These are phyloP conservation scores for Malurus splendens DNA, from an alignment of 2,797 vertebrate species.

Conservation along the genomic window DNA sequence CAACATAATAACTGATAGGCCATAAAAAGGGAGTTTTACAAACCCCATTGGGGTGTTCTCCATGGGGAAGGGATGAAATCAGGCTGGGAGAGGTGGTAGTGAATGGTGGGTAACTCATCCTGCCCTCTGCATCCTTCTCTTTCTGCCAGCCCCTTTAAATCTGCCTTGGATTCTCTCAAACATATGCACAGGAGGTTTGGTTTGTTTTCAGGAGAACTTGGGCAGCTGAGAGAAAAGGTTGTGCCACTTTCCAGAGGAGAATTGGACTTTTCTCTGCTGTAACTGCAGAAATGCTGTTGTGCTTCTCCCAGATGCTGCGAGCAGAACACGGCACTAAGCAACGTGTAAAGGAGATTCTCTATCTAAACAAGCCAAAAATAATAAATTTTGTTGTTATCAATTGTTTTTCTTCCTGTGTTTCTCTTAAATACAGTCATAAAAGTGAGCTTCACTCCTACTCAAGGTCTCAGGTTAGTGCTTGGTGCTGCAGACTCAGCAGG, in stretches of 20 bases:
- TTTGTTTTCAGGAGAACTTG: neutral
- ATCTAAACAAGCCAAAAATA: neutral
- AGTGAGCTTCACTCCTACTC: neutral
- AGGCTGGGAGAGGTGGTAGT: neutral
- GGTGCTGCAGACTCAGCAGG: neutral
- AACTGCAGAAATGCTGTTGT: neutral
- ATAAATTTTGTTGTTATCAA: neutral
- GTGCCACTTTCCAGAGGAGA: neutral
- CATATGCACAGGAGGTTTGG: neutral
- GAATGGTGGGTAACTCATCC: neutral
- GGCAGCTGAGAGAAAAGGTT: neutral
- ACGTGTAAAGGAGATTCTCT: neutral
- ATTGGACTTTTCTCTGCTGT: neutral
- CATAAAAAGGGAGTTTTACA: neutral
- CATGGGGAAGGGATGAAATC: neutral
- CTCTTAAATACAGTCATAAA: neutral
- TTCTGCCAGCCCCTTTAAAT: neutral
- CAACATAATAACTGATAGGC: neutral
- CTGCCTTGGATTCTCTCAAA: neutral
- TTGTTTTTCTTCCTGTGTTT: neutral
- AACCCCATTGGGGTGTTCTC: neutral
- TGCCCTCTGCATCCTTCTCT: neutral
- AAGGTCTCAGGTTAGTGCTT: neutral
- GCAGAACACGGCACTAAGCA: neutral
- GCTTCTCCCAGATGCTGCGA: neutral